Conservation (phyloP, 1,140 invertebrate species). For the Teleogryllus occipitalis region DNA sequence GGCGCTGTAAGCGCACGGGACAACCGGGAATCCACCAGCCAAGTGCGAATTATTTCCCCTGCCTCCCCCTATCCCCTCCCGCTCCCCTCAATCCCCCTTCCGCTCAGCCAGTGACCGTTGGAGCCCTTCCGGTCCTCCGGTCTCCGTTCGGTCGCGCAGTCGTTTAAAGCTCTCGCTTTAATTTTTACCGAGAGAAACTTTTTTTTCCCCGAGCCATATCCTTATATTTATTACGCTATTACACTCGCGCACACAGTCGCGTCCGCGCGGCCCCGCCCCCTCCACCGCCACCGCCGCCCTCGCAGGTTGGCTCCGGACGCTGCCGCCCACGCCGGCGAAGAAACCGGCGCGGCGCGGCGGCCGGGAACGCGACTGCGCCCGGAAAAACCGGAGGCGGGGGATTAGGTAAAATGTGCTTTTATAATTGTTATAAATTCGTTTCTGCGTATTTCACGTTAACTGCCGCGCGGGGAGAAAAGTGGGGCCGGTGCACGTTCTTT, state of each 20-base stretch:
- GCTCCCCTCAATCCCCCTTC: background rate
- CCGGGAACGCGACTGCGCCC: background rate
- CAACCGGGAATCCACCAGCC: no score
- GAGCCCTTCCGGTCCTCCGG: no score
- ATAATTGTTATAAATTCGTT: conserved; percentile 6
- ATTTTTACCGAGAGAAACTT: background rate
- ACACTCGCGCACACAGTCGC: background rate
- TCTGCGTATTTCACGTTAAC: background rate
- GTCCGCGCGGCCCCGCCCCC: no score
- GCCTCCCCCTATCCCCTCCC: background rate
- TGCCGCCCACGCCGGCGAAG: no score
- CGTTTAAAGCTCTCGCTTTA: background rate
- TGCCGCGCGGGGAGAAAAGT: background rate
- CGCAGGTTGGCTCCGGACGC: background rate
- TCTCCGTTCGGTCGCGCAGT: background rate
- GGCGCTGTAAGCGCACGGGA: background rate
- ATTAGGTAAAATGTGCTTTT: background rate
- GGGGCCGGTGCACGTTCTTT: no score
- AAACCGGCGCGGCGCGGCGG: no score
- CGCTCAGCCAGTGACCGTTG: no score
- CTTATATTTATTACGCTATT: conserved; percentile 6
- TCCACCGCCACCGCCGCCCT: background rate
- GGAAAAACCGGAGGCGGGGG: background rate
- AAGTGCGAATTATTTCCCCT: background rate
- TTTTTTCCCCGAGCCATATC: background rate